Evolutionary conservation across 2,113 vertebrate genomes (phyloP).

Genomic region (Anguilla rostrata): DNA sequence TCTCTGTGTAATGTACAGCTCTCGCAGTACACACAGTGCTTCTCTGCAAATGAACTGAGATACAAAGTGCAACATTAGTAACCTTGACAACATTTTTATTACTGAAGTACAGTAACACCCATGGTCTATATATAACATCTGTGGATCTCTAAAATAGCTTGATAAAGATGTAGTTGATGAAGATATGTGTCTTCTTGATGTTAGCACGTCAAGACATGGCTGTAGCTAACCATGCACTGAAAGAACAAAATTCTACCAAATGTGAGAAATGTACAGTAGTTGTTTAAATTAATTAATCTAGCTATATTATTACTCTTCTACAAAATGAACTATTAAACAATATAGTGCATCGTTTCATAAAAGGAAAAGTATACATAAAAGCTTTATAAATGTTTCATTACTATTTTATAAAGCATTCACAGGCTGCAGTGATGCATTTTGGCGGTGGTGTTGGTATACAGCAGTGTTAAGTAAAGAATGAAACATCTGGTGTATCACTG

Average conservation of each 20-base stretch:
- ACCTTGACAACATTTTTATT: background rate
- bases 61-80: background rate
- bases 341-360: background rate
- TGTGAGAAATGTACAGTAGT: background rate
- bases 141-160: background rate
- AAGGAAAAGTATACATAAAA: background rate
- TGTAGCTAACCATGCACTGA: too few relatives aligned
- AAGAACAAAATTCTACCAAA: too few relatives aligned
- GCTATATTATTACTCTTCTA: background rate
- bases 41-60: background rate
- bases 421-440: background rate
- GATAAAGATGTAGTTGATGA: too few relatives aligned
- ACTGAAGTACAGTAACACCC: background rate
- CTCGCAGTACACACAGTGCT: background rate
- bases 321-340: background rate
- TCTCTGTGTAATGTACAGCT: background rate
- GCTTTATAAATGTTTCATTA: background rate
- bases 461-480: background rate
- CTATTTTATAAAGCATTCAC: background rate
- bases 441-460: background rate
- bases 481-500: background rate
- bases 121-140: background rate
- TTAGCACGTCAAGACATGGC: too few relatives aligned
- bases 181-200: too few relatives aligned
- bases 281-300: background rate